Evolutionary conservation across 2,888 invertebrate species (phyloP).

Genomic region (Petrophora chlorosata): DNA sequence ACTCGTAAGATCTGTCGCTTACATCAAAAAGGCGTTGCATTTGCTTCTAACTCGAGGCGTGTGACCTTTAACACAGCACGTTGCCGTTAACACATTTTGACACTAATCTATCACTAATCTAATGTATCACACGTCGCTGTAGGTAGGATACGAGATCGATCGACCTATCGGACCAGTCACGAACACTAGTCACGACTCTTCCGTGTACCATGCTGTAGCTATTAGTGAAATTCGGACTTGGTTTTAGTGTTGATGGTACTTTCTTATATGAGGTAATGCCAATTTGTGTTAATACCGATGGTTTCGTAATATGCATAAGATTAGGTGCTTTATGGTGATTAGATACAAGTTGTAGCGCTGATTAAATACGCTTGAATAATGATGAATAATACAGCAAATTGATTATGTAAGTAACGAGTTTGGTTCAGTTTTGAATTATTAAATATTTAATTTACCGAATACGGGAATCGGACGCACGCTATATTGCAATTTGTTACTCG

Average conservation of each 20-base stretch:
- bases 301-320: no score
- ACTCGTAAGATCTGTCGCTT: not conserved
- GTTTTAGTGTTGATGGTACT: not conserved
- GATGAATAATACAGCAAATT: no score
- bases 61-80: slow-evolving; percentile 2
- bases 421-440: no score
- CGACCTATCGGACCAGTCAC: slow-evolving; percentile 5
- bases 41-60: slow-evolving; percentile 1
- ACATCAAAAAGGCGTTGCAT: not conserved
- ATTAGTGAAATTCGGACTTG: not conserved
- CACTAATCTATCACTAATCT: not conserved
- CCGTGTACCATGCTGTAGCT: not conserved
- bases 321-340: no score
- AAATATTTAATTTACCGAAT: no score
- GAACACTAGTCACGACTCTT: slow-evolving; percentile 4
- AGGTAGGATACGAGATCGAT: slow-evolving; percentile 2
- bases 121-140: slow-evolving; percentile 1
- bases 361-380: no score
- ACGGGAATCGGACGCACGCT: no score
- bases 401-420: no score
- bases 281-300: no score
- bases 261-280: not conserved
- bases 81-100: slow-evolving; percentile 1
- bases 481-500: no score
- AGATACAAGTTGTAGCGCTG: no score